Percentiles rank a stretch among this genome's conserved stretches.
These are phyloP conservation scores for Sphenodon punctatus DNA, from an alignment of 2,797 vertebrate species.

Conservation along the genomic window DNA sequence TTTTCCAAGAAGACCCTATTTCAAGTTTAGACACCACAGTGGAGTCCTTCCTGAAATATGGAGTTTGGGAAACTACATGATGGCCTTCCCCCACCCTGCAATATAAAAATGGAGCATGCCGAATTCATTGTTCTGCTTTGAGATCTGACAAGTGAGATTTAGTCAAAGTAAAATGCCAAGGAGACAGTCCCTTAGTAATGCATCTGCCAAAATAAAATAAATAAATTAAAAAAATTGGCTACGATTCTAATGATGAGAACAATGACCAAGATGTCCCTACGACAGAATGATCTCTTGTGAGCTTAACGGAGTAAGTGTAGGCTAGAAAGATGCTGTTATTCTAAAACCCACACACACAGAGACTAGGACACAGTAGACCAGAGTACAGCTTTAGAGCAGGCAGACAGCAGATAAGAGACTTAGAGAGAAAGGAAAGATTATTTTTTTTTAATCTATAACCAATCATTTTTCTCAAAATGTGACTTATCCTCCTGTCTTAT, in stretches of 20 bases:
- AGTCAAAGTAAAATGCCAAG: background rate
- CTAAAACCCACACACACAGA: slow-evolving; percentile 73
- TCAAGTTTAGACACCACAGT: slow-evolving; percentile 4
- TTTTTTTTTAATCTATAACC: slow-evolving; percentile 65
- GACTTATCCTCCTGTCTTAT: slow-evolving; percentile 99
- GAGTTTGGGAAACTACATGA: background rate
- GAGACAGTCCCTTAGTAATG: background rate
- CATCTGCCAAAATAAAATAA: too few species aligned
- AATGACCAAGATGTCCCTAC: slow-evolving; percentile 61
- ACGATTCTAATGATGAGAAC: slow-evolving; percentile 59
- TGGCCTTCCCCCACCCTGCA: background rate
- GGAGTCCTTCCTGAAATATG: background rate
- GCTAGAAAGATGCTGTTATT: slow-evolving; percentile 46
- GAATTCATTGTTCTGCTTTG: slow-evolving; percentile 28
- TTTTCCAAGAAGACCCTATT: background rate
- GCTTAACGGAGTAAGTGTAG: slow-evolving; percentile 49
- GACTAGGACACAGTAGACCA: slow-evolving; percentile 84
- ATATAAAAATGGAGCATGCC: background rate
- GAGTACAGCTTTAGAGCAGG: slow-evolving; percentile 83
- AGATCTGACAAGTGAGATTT: background rate
- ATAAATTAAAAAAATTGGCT: slow-evolving; percentile 37
- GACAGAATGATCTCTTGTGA: slow-evolving; percentile 59
- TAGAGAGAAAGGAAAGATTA: slow-evolving; percentile 73
- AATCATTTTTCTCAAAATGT: slow-evolving; percentile 90
- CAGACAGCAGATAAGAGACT: slow-evolving; percentile 75